Base-by-base conservation (phyloP, 2,113 vertebrate species). In the Corythornis madagascariensis region DNA sequence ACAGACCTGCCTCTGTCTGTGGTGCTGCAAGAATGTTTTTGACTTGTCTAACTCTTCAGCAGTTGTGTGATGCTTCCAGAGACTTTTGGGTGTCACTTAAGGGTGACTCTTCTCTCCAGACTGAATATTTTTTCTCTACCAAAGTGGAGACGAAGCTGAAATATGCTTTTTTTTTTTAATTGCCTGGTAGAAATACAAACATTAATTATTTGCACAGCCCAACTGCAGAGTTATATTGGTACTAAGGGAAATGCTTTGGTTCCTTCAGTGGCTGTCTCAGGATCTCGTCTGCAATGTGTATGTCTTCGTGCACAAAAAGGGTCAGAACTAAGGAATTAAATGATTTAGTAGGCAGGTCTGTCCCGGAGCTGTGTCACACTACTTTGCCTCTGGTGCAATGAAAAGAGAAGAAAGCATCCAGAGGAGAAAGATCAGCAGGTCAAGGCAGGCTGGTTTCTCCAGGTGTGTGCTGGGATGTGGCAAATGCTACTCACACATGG, bases 181-280 rank as follows among this genome's bases (percentile, higher is more conserved):
- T 64, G 55, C n/a, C 38, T 60, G 56, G 61, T 45, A 70, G n/a
- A 18, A 70, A 31, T 53, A 40, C 56, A 75, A 71, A 42, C 18
- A 35, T 0, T 0, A 56, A 82, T 26, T 42, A 35, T 24, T 65
- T 65, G 38, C 22, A 5, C 5, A 59, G 26, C 26, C 2, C 0
- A 24, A 21, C 38, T 2, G 1, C 15, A 24, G 31, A 50, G 31
- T 43, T 59, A 53, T 13, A 11, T 11, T 0, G 1, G 20, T 31
- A 56, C 1, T 1, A 16, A 55, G 17, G 40, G 33, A 61, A 72
- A 31, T 3, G 13, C 28, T 66, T 28, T 9, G 2, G 25, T 35
- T 48, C 24, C 21, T 75, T 52, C 47, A 47, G 57, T 11, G 52
- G 19, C 60, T 66, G 2, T 63, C 61, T 56, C 16, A 11, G 66